Percentiles rank a stretch among this genome's conserved stretches.
Conservation (phyloP, 92 coral and sea anemone species). For the Porites rus region DNA sequence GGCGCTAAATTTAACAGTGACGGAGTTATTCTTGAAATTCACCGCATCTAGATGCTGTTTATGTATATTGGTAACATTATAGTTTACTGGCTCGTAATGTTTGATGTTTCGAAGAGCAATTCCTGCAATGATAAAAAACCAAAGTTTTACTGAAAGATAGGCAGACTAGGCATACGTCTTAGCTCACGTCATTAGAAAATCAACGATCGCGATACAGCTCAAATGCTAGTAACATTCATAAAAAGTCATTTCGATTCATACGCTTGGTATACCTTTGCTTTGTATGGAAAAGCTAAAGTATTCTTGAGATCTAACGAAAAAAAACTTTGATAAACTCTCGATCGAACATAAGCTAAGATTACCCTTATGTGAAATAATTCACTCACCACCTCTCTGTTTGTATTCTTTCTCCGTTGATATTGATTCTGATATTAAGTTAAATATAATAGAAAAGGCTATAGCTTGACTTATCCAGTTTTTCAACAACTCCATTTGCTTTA, state of each 20-base stretch:
- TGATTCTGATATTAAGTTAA: not conserved
- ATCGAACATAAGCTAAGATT: too few relatives aligned
- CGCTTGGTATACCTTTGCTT: not conserved
- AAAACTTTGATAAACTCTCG: too few relatives aligned
- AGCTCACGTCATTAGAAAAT: slow-evolving; percentile 12
- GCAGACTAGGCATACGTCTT: not conserved
- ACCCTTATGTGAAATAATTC: not conserved
- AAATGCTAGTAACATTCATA: too few relatives aligned
- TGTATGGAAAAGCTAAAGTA: too few relatives aligned
- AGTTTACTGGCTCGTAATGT: slow-evolving; percentile 64
- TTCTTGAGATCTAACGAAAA: too few relatives aligned
- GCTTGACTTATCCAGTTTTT: not conserved
- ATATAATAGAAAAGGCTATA: not conserved
- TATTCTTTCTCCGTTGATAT: not conserved
- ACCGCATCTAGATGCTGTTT: slow-evolving; percentile 63
- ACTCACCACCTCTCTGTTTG: not conserved
- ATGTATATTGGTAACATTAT: slow-evolving; percentile 45
- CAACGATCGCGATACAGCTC: not conserved
- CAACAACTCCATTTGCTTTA: not conserved
- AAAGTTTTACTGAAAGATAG: not conserved
- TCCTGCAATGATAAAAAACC: slow-evolving; percentile 1
- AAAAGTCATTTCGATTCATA: not conserved
- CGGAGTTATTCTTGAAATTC: slow-evolving; percentile 7
- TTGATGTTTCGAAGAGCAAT: slow-evolving; percentile 29
- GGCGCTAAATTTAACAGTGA: slow-evolving; percentile 57